phyloP scores from a whole-genome alignment of 2,888 invertebrate genomes.

The Nasonia oneida region DNA sequence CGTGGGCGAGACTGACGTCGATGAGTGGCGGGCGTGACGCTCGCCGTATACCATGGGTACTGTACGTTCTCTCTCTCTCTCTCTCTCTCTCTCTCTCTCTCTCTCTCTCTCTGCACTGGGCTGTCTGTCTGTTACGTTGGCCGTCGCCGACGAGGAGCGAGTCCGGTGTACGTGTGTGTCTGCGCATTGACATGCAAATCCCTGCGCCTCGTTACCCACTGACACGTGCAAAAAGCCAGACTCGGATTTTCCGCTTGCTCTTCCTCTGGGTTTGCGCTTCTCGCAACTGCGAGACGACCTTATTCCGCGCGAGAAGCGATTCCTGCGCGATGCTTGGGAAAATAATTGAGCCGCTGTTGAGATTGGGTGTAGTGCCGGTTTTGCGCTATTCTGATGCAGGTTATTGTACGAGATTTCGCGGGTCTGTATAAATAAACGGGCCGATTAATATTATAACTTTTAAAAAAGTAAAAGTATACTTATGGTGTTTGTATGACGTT shows the following conservation, averaged over 20 bases:
- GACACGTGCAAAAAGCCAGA: conserved; percentile 33
- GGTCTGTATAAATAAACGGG: no score
- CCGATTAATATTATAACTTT: no score
- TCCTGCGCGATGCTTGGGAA: not conserved
- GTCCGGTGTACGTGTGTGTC: not conserved
- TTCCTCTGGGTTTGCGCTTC: not conserved
- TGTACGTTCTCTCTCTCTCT: conserved; percentile 51
- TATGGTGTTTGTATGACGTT: no score
- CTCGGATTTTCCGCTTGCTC: conserved; percentile 8
- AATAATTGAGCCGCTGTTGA: not conserved
- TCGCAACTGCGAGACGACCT: not conserved
- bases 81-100: not conserved
- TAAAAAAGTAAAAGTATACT: no score
- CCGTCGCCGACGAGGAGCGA: not conserved
- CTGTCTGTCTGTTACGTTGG: conserved; percentile 5
- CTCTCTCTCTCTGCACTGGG: conserved; percentile 53
- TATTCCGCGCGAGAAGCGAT: not conserved
- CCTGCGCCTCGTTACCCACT: conserved; percentile 50
- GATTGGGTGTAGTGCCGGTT: not conserved
- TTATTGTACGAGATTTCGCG: no score
- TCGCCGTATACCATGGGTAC: not conserved
- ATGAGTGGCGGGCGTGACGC: conserved; percentile 73
- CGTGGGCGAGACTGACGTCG: conserved; percentile 72
- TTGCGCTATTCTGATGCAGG: not conserved
- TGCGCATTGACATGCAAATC: conserved; percentile 48